Conservation (phyloP, 2,888 invertebrate species). For the Drosophila anomalata region DNA sequence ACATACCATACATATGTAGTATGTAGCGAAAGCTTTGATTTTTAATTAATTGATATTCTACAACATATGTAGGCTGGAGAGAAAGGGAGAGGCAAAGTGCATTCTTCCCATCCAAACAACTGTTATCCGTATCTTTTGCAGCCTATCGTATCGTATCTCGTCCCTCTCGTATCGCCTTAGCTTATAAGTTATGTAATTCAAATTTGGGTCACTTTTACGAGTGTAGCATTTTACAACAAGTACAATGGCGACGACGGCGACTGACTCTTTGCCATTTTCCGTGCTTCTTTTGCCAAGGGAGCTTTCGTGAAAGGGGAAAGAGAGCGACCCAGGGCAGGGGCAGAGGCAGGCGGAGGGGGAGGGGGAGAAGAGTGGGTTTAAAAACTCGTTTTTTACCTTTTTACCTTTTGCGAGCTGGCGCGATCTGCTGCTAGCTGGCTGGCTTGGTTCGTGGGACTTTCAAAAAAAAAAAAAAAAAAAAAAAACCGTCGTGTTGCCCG, state of each 20-base stretch:
- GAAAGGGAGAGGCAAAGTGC: constrained; percentile 21
- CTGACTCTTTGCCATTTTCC: constrained; percentile 62
- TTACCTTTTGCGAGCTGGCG: constrained; percentile 34
- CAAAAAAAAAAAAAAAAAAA: constrained; percentile 19
- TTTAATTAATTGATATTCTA: constrained; percentile 11
- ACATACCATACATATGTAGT: constrained; percentile 10
- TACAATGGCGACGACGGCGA: constrained; percentile 49
- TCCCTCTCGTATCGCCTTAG: constrained; percentile 15
- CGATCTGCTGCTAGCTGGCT: background rate
- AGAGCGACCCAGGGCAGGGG: constrained; percentile 44
- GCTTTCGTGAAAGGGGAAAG: constrained; percentile 75
- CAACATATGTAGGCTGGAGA: background rate
- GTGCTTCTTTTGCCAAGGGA: constrained; percentile 69
- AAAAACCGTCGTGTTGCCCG: constrained; percentile 14
- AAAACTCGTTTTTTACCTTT: constrained; percentile 61
- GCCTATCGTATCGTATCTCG: constrained; percentile 27
- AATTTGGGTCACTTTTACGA: constrained; percentile 77
- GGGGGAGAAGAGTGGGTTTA: constrained; percentile 22
- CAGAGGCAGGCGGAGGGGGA: constrained; percentile 41
- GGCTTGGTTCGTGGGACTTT: constrained; percentile 26
- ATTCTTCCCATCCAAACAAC: constrained; percentile 3
- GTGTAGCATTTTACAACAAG: constrained; percentile 71
- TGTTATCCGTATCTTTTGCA: constrained; percentile 32
- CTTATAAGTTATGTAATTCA: constrained; percentile 71
- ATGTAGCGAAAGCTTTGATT: constrained; percentile 32